phyloP scores from a whole-genome alignment of 2,888 invertebrate genomes.

The Dicyrtoma fusca region DNA sequence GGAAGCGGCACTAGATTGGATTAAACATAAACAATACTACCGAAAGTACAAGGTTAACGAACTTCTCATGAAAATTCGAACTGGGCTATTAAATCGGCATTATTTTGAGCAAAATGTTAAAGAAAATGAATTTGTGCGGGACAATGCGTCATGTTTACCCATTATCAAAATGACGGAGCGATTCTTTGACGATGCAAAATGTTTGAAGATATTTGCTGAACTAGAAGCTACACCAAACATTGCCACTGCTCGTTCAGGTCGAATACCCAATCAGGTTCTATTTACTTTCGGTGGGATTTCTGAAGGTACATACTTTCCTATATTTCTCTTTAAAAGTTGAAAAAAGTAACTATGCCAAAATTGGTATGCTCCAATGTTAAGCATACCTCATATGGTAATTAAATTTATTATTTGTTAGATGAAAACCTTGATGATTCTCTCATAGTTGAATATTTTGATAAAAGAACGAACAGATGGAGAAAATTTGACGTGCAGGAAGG shows the following conservation, averaged over 20 bases:
- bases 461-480: not conserved
- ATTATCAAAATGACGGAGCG: not conserved
- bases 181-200: not conserved
- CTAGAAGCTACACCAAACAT: not conserved
- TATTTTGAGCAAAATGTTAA: conserved; percentile 83
- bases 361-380: too few species aligned
- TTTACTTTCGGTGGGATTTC: conserved; percentile 16
- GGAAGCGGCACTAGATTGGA: conserved; percentile 85
- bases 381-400: too few species aligned
- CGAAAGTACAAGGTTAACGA: conserved; percentile 76
- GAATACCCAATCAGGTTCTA: not conserved
- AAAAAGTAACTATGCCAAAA: too few species aligned
- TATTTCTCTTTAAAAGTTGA: too few species aligned
- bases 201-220: not conserved
- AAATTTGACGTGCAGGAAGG: not conserved
- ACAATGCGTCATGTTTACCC: not conserved
- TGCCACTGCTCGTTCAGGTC: not conserved
- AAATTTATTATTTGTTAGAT: conserved; percentile 14
- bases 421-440: conserved; percentile 7
- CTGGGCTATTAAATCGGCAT: conserved; percentile 82
- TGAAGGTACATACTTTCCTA: too few species aligned
- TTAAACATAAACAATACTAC: conserved; percentile 73
- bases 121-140: conserved; percentile 67
- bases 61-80: conserved; percentile 77
- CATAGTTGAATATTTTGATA: not conserved